phyloP scores from a whole-genome alignment of 2,797 vertebrate species.

The Platyrinchus mystaceus region DNA sequence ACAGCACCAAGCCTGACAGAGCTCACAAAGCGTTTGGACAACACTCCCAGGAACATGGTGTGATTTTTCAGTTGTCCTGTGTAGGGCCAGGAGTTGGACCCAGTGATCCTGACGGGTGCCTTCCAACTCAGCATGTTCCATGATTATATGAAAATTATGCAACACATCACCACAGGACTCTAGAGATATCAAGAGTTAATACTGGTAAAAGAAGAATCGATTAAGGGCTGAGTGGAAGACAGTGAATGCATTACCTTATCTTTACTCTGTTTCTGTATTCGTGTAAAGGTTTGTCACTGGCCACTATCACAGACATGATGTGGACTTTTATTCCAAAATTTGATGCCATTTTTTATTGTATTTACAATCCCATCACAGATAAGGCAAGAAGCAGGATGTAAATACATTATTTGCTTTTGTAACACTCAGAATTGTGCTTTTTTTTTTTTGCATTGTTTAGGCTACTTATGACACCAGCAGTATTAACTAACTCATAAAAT shows the following conservation, averaged over 20 bases:
- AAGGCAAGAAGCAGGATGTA: neutral
- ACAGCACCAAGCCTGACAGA: neutral
- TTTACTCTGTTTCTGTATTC: neutral
- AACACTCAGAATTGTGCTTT: neutral
- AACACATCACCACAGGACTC: neutral
- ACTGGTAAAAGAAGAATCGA: fast-evolving
- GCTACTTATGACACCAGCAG: neutral
- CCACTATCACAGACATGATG: neutral
- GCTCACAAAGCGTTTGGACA: neutral
- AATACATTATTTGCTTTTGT: neutral
- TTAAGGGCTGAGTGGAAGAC: neutral
- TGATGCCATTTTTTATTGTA: neutral
- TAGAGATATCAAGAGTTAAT: neutral
- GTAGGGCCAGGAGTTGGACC: neutral
- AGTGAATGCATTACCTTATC: neutral
- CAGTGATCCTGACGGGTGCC: neutral
- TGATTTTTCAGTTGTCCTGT: neutral
- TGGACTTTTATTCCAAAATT: neutral
- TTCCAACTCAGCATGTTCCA: neutral
- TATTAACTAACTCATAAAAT: neutral
- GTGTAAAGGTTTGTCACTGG: neutral
- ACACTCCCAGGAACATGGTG: fast-evolving
- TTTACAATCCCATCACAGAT: neutral
- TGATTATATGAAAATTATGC: neutral
- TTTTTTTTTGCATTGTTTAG: neutral